Evolutionary conservation across 2,888 invertebrate species (phyloP), one percentile per base, ranked within the genome.

Genomic region (Rhyacophila evoluta): DNA sequence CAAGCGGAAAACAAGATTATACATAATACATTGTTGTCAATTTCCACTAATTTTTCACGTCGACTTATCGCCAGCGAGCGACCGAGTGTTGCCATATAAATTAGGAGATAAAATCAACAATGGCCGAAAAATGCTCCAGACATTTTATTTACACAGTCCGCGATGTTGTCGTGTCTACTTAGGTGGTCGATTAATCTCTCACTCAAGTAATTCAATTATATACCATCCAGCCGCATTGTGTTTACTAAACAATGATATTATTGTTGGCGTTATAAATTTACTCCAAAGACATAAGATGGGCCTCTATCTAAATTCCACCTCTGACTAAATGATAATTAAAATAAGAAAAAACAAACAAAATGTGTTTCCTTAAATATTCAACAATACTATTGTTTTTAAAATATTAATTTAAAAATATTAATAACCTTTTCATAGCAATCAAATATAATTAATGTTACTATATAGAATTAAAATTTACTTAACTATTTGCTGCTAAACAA

Each of bases 71-170:
- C 55, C 10, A 2, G 55, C 55, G 55, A 10, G 55, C 55, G 19
- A 1, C 55, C 15, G 12, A 69, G 36, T 71, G 71, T 29, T 36
- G 29, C 36, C 19, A 37, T 36, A 71, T 71, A 71, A 71, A 71
- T 71, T 36, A 36, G 19, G 5, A 36, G 71, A 71, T 71, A 71
- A 71, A 36, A 71, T 71, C 71, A 71, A 71, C 71, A 71, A 71
- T 71, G 71, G 71, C 71, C 36, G 33, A 36, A 71, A 71, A 71
- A 36, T 33, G 11, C 10, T 71, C 71, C 71, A 33, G 71, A 33
- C 71, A 25, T 71, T 68, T 33, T 55, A 55, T 15, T 55, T 55
- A 55, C 55, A 19, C 55, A 4, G 55, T 2, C 25, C 15, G 55
- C 25, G 39, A n/a, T 19, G 19, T 55, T 55, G 55, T 55, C 55